A percentile compares a stretch with the other conserved stretches of the same genome.
These are phyloP conservation scores for Protobothrops flavoviridis DNA, from an alignment of 2,113 vertebrate species.

Conservation along the genomic window DNA sequence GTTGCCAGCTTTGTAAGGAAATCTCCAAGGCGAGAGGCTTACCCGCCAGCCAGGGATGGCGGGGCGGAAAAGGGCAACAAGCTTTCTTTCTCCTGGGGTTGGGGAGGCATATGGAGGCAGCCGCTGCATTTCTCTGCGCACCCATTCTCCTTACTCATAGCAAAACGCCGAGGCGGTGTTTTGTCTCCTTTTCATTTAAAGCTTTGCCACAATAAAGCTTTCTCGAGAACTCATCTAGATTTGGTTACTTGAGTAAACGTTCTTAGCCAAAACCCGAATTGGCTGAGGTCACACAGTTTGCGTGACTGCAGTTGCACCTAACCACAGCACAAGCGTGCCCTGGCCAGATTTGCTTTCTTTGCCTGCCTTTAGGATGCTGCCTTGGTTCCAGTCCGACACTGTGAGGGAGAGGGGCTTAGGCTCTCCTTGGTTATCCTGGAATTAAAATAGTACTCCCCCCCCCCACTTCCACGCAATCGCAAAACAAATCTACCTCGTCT, in stretches of 20 bases:
- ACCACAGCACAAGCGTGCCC: not conserved
- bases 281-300: not conserved
- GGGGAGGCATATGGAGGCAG: not conserved
- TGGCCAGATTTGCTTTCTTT: not conserved
- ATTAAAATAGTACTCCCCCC: not conserved
- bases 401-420: not conserved
- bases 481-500: not conserved
- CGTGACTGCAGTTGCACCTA: not conserved
- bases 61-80: not conserved
- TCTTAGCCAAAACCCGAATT: not conserved
- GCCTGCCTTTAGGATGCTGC: not conserved
- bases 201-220: not conserved
- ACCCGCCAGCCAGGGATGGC: not conserved
- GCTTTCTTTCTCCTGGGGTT: not conserved
- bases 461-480: not conserved
- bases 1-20: not conserved
- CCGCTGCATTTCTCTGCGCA: not conserved
- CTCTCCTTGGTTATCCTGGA: not conserved
- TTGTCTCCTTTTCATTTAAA: not conserved
- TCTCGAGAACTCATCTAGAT: not conserved
- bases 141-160: not conserved
- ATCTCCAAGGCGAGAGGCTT: not conserved
- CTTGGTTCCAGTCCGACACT: not conserved
- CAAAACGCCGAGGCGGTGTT: not conserved
- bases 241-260: not conserved